Conservation (phyloP, 2,797 vertebrate genomes). For the Poeciliopsis infans region DNA sequence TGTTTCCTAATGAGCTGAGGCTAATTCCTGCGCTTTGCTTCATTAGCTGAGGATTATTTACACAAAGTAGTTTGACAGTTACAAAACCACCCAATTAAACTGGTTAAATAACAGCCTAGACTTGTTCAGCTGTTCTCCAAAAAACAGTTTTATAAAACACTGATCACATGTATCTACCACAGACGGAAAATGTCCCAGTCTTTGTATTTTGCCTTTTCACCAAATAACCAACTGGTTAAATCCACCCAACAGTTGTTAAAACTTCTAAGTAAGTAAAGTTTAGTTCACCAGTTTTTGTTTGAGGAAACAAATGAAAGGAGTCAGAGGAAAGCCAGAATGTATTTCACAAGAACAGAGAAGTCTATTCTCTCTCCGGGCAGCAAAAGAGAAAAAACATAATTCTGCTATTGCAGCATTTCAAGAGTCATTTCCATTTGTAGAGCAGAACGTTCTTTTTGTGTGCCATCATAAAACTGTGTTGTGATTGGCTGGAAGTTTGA, state of each 20-base stretch:
- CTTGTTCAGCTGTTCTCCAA: neutral
- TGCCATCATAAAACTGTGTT: neutral
- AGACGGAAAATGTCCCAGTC: neutral
- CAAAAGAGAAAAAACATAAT: neutral
- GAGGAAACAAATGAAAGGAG: too few relatives aligned
- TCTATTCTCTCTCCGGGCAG: neutral
- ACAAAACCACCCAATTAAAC: neutral
- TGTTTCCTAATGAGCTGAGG: neutral
- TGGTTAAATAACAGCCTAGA: neutral
- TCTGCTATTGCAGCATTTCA: neutral
- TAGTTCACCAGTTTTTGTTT: neutral
- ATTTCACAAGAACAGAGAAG: neutral
- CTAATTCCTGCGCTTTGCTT: neutral
- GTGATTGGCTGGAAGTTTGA: neutral
- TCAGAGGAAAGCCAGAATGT: neutral
- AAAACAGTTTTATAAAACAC: neutral
- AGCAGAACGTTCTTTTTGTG: neutral
- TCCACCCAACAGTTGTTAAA: neutral
- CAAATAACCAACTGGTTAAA: neutral
- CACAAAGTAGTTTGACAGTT: neutral
- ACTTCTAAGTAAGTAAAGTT: neutral
- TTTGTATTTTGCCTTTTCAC: neutral
- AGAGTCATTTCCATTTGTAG: neutral
- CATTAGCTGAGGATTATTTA: neutral
- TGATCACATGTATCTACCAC: neutral